Conservation (phyloP, 2,888 invertebrate genomes). For the Amphipoea oculea region DNA sequence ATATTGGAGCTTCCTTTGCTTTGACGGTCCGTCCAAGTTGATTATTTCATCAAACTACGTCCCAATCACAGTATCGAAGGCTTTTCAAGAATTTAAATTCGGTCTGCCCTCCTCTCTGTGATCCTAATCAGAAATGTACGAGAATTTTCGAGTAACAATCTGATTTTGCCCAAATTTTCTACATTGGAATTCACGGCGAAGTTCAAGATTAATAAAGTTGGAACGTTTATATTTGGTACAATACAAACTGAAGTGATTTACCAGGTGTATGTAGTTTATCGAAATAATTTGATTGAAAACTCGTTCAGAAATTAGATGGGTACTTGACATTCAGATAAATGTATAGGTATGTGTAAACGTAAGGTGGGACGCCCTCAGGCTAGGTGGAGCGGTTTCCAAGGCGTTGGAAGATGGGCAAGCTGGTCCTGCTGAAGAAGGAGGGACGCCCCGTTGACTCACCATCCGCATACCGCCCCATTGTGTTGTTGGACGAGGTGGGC, state of each 20-base stretch:
- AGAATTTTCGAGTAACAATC: constrained; percentile 1
- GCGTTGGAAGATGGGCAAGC: too few relatives aligned
- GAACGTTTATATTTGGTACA: constrained; percentile 9
- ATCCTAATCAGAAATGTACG: constrained; percentile 10
- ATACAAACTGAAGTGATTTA: constrained; percentile 6
- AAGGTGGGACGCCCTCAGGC: too few relatives aligned
- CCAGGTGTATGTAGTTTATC: constrained; percentile 4
- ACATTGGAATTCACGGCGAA: constrained; percentile 3
- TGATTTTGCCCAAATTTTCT: constrained; percentile 13
- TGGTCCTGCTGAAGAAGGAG: too few relatives aligned
- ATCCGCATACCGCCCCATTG: too few relatives aligned
- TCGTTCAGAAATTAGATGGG: neutral
- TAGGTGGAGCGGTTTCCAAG: too few relatives aligned
- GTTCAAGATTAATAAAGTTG: constrained; percentile 15
- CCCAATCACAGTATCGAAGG: constrained; percentile 9
- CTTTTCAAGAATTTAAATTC: constrained; percentile 34
- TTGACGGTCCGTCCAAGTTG: constrained; percentile 3
- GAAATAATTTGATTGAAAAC: constrained; percentile 12
- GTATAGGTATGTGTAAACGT: too few relatives aligned
- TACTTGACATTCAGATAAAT: constrained; percentile 22
- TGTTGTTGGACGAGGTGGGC: too few relatives aligned
- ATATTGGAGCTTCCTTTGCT: constrained; percentile 18
- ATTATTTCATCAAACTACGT: constrained; percentile 22
- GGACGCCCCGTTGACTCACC: too few relatives aligned
- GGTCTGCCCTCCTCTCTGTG: neutral